Percentiles rank a stretch among this genome's conserved stretches.
phyloP scores from a whole-genome alignment of 2,113 vertebrate species.

The Melanerpes aurifrons region DNA sequence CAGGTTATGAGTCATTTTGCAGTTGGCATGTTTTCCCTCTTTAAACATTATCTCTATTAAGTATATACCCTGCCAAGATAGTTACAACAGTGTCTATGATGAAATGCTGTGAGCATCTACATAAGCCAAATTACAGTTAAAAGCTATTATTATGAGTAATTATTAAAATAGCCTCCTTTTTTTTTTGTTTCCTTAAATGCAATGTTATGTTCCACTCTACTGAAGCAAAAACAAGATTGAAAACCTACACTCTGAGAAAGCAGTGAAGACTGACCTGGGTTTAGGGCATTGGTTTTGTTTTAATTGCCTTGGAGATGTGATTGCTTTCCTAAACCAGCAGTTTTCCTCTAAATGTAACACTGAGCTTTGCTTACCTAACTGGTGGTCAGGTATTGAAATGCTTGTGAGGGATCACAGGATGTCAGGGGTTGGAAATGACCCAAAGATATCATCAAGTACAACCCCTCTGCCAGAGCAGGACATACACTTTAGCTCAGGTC shows the following conservation, averaged over 20 bases:
- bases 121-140: neutral
- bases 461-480: too few relatives aligned
- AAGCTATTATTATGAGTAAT: neutral
- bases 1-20: neutral
- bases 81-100: neutral
- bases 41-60: neutral
- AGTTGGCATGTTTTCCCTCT: neutral
- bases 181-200: neutral
- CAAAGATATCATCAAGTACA: too few relatives aligned
- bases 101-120: neutral
- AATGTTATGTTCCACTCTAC: neutral
- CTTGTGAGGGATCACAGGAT: neutral
- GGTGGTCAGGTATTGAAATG: neutral
- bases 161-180: too few relatives aligned
- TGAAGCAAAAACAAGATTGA: neutral
- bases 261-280: neutral
- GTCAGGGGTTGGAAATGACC: too few relatives aligned
- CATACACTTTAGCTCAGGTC: too few relatives aligned
- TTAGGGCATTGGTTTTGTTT: neutral
- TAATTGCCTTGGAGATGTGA: fast-evolving
- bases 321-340: neutral
- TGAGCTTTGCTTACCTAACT: neutral
- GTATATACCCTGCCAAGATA: neutral
- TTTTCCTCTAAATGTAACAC: neutral
- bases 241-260: neutral